Evolutionary conservation across 2,797 vertebrate species (phyloP).

Genomic region (Alcedo atthis): DNA sequence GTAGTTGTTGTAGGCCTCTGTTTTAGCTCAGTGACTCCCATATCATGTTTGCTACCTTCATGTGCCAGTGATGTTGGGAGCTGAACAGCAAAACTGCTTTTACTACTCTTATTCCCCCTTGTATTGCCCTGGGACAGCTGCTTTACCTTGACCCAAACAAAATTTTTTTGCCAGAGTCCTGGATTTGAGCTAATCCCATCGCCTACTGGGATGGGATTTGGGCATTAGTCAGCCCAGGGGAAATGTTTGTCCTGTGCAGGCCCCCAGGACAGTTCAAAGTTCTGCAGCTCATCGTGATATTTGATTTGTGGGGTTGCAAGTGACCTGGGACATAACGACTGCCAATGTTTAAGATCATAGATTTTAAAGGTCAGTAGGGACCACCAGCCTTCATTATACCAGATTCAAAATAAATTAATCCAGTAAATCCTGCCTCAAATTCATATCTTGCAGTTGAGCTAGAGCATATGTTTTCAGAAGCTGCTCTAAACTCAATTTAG

Average conservation of each 20-base stretch:
- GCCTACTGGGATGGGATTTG: background rate
- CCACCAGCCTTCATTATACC: background rate
- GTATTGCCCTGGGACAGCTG: background rate
- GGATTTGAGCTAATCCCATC: background rate
- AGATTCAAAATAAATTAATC: constrained; percentile 6
- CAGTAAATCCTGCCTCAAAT: constrained; percentile 31
- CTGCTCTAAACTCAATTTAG: background rate
- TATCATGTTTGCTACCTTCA: background rate
- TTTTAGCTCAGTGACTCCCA: background rate
- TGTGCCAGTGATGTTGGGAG: background rate
- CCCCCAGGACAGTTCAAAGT: background rate
- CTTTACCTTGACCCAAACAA: background rate
- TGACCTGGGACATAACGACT: background rate
- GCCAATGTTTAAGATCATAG: background rate
- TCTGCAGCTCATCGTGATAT: background rate
- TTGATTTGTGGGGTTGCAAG: background rate
- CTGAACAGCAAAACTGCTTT: background rate
- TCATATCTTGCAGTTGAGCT: background rate
- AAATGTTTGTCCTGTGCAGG: background rate
- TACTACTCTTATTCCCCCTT: background rate
- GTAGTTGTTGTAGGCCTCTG: background rate
- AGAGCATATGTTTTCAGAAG: background rate
- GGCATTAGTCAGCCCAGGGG: background rate
- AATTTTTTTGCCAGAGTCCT: background rate
- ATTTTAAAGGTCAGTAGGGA: constrained; percentile 16